Conservation (phyloP, 2,113 vertebrate species). For the Haliaeetus leucogaster region DNA sequence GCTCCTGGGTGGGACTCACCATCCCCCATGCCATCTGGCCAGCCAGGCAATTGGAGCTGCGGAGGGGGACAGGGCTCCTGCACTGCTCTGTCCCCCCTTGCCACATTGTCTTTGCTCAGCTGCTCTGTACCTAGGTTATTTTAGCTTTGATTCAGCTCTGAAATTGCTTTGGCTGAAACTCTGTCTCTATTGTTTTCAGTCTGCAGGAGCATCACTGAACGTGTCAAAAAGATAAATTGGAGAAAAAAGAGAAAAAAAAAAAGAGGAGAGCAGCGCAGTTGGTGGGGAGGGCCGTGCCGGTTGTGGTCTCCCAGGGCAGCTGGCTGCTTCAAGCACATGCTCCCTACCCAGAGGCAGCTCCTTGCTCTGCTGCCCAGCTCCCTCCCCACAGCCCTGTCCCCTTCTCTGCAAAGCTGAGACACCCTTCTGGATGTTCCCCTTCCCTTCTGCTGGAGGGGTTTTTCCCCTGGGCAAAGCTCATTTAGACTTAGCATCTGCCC, state of each 20-base stretch:
- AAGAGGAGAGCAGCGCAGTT: background rate
- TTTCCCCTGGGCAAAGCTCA: background rate
- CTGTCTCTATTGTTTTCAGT: slow-evolving; percentile 35
- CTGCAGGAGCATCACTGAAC: slow-evolving; percentile 27
- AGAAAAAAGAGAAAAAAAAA: background rate
- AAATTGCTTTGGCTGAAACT: slow-evolving; percentile 40
- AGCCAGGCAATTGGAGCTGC: background rate
- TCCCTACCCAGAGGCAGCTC: background rate
- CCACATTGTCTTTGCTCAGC: background rate
- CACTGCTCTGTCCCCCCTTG: background rate
- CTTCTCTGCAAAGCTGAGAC: background rate
- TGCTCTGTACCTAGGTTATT: background rate
- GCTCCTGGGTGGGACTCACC: background rate
- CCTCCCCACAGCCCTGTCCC: background rate
- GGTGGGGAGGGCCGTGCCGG: background rate
- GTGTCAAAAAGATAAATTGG: slow-evolving; percentile 46
- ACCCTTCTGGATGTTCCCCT: background rate
- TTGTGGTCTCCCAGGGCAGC: background rate
- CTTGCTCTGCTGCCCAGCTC: background rate
- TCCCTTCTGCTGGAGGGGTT: background rate
- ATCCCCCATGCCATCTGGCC: background rate
- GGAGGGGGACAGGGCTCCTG: background rate
- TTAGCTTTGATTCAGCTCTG: slow-evolving; percentile 1
- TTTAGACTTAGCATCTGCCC: background rate
- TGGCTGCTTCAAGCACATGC: background rate